Evolutionary conservation across 1,140 invertebrate genomes (phyloP), one percentile per base, ranked within the genome.

Genomic region (Epicauta chinensis): DNA sequence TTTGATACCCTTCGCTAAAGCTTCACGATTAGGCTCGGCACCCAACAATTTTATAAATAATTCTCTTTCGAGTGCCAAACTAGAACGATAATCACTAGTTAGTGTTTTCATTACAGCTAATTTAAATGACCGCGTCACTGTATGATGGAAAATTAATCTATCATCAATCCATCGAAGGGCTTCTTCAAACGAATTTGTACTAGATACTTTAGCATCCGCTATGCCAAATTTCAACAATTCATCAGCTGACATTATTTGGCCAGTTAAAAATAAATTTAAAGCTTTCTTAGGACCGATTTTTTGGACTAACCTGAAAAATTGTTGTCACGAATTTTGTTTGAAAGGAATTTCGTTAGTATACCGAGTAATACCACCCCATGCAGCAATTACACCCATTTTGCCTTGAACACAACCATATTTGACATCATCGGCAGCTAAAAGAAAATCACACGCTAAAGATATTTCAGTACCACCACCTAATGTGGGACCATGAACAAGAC

Each of bases 381-480:
- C 81, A 3, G 80, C 73, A 3, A 69, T 69, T 1, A 82, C 66
- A 7, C 79, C 80, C 74, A 83, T 74, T 59, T 67, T 70, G 0
- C 68, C 71, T 51, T 83, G 79, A n/a, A 83, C 77, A 61, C 80
- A 81, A 10, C 74, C 73, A 42, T 79, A 66, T 56, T 67, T 70
- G 0, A 70, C 71, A 16, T 64, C 51, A 2, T 69, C 51, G 0
- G 73, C 70, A 50, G 77, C 69, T 4, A 81, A 44, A 3, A 81
- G 67, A 51, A 75, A 79, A 60, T 83, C 81, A 63, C 77, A 78
- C n/a, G 71, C 68, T 3, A 75, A 71, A 0, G 73, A 58, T 2
- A 83, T 51, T 65, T 83, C 81, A 3, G 80, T 77, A 11, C 81
- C 81, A 13, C 81, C 81, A 12, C 81, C 81, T 1, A 82, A 46